Evolutionary conservation across 1,140 invertebrate species (phyloP).

Genomic region (Macrosteles quadrilineatus): DNA sequence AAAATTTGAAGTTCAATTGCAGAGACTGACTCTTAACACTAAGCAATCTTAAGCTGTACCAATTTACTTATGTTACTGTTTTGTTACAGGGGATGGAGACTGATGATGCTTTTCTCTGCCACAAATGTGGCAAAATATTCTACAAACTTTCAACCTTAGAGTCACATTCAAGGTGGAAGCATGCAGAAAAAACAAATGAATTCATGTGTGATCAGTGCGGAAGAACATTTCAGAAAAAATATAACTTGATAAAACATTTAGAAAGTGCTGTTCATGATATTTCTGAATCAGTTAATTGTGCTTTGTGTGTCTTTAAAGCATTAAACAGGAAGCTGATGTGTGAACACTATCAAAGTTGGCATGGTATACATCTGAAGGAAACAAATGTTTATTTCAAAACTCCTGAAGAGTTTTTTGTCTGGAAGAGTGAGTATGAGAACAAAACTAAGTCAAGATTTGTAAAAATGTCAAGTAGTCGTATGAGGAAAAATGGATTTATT

Average conservation of each 20-base stretch:
- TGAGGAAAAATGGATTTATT: conserved; percentile 11
- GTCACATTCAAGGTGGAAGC: conserved; percentile 7
- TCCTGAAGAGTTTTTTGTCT: not conserved
- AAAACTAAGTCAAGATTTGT: not conserved
- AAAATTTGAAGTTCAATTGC: too few relatives aligned
- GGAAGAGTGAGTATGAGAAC: not conserved
- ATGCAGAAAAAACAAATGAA: not conserved
- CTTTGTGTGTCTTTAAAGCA: not conserved
- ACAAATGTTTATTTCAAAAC: conserved; percentile 3
- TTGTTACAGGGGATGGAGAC: not conserved
- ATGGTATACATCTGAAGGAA: not conserved
- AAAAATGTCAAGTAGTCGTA: conserved; percentile 4
- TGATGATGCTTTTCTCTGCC: not conserved
- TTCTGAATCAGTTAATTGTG: not conserved
- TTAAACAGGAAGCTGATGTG: not conserved
- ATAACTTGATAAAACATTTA: conserved; percentile 13
- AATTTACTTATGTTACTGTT: too few relatives aligned
- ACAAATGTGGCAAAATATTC: not conserved
- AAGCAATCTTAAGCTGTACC: too few relatives aligned
- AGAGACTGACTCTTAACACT: too few relatives aligned
- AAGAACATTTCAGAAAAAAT: conserved; percentile 9
- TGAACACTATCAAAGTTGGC: not conserved
- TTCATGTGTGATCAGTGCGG: conserved; percentile 16
- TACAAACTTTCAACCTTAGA: not conserved
- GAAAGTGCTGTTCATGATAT: not conserved